Evolutionary conservation across 2,797 vertebrate genomes (phyloP).

Genomic region (Leucoraja ocellata): DNA sequence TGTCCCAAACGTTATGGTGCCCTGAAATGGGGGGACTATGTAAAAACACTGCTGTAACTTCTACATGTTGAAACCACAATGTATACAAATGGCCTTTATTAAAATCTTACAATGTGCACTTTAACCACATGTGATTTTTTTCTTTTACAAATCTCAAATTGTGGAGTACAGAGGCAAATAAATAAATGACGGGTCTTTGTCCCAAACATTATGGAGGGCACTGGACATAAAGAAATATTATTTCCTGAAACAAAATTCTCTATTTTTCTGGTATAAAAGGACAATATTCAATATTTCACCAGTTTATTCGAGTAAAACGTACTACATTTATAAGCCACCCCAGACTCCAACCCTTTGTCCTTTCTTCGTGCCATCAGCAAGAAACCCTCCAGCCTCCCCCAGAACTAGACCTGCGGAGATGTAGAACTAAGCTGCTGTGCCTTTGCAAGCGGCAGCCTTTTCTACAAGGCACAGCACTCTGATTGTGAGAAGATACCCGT

Average conservation of each 20-base stretch:
- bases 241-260: background rate
- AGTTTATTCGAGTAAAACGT: background rate
- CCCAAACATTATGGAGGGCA: no score
- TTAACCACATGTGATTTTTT: no score
- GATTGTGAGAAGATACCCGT: background rate
- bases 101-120: no score
- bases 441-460: background rate
- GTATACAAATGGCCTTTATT: no score
- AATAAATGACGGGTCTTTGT: no score
- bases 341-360: background rate
- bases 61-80: no score
- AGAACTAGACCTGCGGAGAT: background rate
- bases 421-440: conserved; percentile 7
- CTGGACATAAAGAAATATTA: background rate
- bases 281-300: background rate
- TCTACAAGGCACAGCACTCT: conserved; percentile 5
- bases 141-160: no score
- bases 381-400: background rate
- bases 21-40: no score
- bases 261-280: background rate
- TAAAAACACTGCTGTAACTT: no score
- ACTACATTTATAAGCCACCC: background rate
- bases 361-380: background rate
- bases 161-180: no score
- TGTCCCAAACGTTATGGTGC: no score